Evolutionary conservation across 2,797 vertebrate genomes (phyloP).

Genomic region (Scomberomorus guttatus): DNA sequence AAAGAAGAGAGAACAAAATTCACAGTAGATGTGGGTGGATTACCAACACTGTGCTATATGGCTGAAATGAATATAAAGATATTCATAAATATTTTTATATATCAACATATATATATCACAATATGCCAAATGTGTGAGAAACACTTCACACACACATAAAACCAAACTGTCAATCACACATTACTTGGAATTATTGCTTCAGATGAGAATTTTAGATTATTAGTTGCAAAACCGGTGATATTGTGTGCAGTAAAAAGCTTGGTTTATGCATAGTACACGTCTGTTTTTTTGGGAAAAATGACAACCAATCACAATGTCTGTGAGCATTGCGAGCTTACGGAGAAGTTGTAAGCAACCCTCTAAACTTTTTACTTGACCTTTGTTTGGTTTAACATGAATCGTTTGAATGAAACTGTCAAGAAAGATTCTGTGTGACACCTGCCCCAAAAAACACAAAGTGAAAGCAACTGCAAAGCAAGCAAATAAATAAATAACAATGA

Average conservation of each 20-base stretch:
- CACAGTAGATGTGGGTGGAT: constrained; percentile 1
- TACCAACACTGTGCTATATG: neutral
- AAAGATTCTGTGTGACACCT: neutral
- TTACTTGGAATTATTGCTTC: neutral
- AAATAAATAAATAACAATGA: constrained; percentile 21
- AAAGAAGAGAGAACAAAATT: neutral
- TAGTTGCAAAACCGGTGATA: neutral
- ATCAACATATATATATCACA: too few species aligned
- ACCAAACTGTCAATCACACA: neutral
- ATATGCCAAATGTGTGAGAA: too few species aligned
- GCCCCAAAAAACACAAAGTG: neutral
- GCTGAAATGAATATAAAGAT: neutral
- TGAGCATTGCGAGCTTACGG: neutral
- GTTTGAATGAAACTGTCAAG: neutral
- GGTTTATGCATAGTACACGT: neutral
- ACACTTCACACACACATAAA: too few species aligned
- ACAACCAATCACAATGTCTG: neutral
- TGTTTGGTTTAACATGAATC: constrained; percentile 10
- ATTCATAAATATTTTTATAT: neutral
- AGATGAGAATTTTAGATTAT: too few species aligned
- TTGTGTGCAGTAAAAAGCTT: neutral
- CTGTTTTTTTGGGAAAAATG: neutral
- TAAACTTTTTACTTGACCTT: neutral
- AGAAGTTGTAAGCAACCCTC: neutral
- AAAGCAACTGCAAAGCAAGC: constrained; percentile 1